These are phyloP conservation scores for Monopterus albus DNA, from an alignment of 2,113 vertebrate genomes.

Conservation along the genomic window DNA sequence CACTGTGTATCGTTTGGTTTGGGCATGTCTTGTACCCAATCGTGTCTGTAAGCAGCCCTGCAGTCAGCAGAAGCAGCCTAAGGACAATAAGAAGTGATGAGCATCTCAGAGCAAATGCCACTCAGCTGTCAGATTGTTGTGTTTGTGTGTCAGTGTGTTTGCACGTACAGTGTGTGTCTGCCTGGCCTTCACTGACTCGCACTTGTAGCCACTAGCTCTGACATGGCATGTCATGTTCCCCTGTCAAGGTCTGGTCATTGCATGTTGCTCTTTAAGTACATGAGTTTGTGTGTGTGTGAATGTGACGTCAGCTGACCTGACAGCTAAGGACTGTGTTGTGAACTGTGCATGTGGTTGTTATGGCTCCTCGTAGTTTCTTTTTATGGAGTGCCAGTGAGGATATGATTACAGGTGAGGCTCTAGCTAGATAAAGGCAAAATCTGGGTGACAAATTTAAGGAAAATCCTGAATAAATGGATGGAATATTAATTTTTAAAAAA, in stretches of 20 bases:
- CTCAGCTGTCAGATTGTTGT: constrained; percentile 53
- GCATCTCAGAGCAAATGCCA: constrained; percentile 41
- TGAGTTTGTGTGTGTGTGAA: background rate
- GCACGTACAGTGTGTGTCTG: constrained; percentile 24
- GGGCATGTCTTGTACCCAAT: background rate
- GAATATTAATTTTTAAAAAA: no score
- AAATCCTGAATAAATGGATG: no score
- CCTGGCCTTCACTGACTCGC: constrained; percentile 27
- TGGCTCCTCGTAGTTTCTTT: constrained; percentile 24
- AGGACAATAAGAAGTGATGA: constrained; percentile 66
- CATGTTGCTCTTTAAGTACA: constrained; percentile 12
- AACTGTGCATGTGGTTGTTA: constrained; percentile 24
- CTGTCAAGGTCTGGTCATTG: constrained; percentile 28
- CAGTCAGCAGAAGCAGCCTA: constrained; percentile 58
- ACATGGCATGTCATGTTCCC: constrained; percentile 50
- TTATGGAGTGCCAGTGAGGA: constrained; percentile 3
- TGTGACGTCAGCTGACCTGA: constrained; percentile 26
- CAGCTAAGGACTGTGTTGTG: constrained; percentile 6
- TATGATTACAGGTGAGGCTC: constrained; percentile 29
- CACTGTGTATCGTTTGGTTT: constrained; percentile 10
- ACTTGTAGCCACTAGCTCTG: constrained; percentile 42
- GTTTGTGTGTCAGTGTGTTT: constrained; percentile 36
- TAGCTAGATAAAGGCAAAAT: background rate
- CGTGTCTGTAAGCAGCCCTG: constrained; percentile 31
- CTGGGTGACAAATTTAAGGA: constrained; percentile 6